phyloP scores from a whole-genome alignment of 2,888 invertebrate species.

The Sicus ferrugineus region DNA sequence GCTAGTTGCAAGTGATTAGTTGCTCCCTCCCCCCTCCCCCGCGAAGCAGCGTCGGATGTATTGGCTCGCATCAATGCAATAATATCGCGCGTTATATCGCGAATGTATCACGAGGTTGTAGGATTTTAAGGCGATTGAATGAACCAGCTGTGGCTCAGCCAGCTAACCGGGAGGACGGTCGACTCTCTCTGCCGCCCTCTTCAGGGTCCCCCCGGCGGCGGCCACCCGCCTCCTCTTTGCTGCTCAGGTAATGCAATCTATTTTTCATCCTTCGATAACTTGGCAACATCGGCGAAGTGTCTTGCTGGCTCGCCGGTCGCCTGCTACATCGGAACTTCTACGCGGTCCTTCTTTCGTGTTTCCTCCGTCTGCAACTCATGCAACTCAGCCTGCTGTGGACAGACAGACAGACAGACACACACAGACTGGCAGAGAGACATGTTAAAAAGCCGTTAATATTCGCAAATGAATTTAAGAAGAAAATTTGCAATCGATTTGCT shows the following conservation, averaged over 20 bases:
- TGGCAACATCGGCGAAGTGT: too few species aligned
- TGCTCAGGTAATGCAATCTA: slow-evolving; percentile 27
- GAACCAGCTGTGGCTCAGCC: too few species aligned
- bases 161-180: not conserved
- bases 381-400: not conserved
- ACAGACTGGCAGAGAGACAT: too few species aligned
- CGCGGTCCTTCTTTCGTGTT: not conserved
- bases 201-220: too few species aligned
- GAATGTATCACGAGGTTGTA: not conserved
- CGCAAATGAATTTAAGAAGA: slow-evolving; percentile 7
- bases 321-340: too few species aligned
- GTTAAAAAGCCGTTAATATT: slow-evolving; percentile 21
- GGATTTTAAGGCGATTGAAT: too few species aligned
- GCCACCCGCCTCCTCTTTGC: not conserved
- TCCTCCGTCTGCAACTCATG: not conserved
- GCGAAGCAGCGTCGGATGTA: not conserved
- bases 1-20: not conserved
- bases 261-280: too few species aligned
- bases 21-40: too few species aligned
- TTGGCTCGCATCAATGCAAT: not conserved
- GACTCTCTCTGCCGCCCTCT: not conserved
- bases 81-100: not conserved
- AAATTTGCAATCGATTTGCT: slow-evolving; percentile 27
- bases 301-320: too few species aligned
- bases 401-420: not conserved